These are phyloP conservation scores for Cyclophora albipunctata DNA, from an alignment of 2,888 invertebrate species.

Conservation along the genomic window DNA sequence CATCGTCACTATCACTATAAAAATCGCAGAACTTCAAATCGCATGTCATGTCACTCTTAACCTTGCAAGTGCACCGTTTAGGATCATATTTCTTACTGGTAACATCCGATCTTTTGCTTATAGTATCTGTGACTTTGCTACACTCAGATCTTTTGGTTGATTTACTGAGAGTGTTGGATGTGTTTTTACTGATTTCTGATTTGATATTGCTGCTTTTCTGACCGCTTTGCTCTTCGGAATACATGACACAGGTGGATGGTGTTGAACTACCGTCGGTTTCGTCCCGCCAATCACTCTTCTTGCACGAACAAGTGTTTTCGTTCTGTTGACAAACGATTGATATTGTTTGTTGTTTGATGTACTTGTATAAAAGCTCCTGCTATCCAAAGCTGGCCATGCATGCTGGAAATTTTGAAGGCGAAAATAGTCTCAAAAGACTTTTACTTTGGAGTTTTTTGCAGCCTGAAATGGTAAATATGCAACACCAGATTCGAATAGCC, in stretches of 20 bases:
- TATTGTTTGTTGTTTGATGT: constrained; percentile 3
- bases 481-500: too few relatives aligned
- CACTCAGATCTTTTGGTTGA: constrained; percentile 30
- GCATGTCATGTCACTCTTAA: constrained; percentile 37
- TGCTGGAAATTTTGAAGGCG: background rate
- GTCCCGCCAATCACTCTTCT: constrained; percentile 37
- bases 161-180: constrained; percentile 28
- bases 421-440: background rate
- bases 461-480: too few relatives aligned
- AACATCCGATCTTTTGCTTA: constrained; percentile 35
- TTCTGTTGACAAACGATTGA: constrained; percentile 53
- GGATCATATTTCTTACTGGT: constrained; percentile 37
- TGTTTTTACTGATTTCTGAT: constrained; percentile 22
- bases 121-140: constrained; percentile 31
- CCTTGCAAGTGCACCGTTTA: constrained; percentile 21
- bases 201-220: constrained; percentile 7
- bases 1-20: constrained; percentile 48
- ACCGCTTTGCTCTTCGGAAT: constrained; percentile 40
- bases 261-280: constrained; percentile 47
- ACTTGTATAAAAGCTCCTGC: background rate
- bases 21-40: constrained; percentile 49
- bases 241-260: constrained; percentile 56
- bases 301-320: constrained; percentile 49
- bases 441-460: too few relatives aligned
- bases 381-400: background rate